Base-by-base conservation (phyloP, 92 coral and sea anemone genomes). In the Phenganax marumi region DNA sequence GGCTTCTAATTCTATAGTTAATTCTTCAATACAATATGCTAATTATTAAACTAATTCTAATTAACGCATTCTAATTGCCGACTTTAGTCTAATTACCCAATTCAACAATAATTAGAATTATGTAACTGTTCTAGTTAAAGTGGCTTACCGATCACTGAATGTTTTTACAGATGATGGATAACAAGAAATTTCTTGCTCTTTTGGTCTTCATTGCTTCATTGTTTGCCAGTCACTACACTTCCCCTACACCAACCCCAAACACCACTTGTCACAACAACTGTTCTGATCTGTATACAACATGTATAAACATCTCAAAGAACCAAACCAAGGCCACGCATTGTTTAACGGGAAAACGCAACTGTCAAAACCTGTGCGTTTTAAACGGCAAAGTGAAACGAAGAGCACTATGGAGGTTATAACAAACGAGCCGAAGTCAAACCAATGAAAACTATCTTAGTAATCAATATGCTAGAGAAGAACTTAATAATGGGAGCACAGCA, bases 371-470 rank as follows among this genome's bases (percentile, higher is more conserved):
- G 17, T 66, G 72, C 17, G 50, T 33, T 17, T 4, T 3, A 9
- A 66, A 10, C n/a, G 17, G n/a, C 72, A 66, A 66, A 11, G 72
- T 66, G 17, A 66, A 66, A 66, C 48, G 72, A 66, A 25, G 50
- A 25, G 72, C 17, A 4, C 5, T 66, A 7, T 66, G 72, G 72
- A 66, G 72, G 17, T 66, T 23, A 66, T 66, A 66, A 8, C 33
- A 21, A 62, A 56, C 10, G 24, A 62, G 13, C 1, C 18, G 22
- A 1, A 10, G 33, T 25, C 8, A 13, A 62, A 25, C 10, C 12
- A 33, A 13, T 62, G 68, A 8, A 62, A 33, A 18, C 43, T 33
- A 33, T 33, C 43, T 33, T 33, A 33, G 43, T 1, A 33, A 33
- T 1, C 43, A 33, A 33, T 33, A 33, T 33, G 43, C 43, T 33